Conservation (phyloP, 2,888 invertebrate genomes). For the Torymus tubicola region DNA sequence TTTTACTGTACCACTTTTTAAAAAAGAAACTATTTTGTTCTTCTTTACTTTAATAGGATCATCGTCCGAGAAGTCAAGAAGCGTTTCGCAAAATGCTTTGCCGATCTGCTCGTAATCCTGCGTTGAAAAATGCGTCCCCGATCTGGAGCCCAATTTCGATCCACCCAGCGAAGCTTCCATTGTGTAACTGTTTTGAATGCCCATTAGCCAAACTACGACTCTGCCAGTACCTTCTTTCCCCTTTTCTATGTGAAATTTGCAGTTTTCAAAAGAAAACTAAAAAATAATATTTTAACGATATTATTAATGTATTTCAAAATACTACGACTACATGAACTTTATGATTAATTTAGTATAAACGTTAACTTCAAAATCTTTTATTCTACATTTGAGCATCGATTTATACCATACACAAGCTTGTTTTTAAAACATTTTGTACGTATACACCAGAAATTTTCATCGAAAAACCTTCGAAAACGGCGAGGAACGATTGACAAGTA, state of each 20-base stretch:
- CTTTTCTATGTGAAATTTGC: slow-evolving; percentile 94
- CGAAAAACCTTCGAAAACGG: too few relatives aligned
- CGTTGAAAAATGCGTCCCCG: slow-evolving; percentile 90
- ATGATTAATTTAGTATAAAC: too few relatives aligned
- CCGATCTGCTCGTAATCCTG: slow-evolving; percentile 90
- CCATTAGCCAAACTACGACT: slow-evolving; percentile 96
- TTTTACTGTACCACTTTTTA: too few relatives aligned
- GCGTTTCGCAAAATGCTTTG: slow-evolving; percentile 93
- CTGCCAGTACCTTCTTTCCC: slow-evolving; percentile 96
- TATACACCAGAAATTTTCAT: too few relatives aligned
- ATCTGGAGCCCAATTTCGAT: slow-evolving; percentile 87
- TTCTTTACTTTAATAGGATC: slow-evolving; percentile 85
- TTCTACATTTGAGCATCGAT: too few relatives aligned
- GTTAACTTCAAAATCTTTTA: too few relatives aligned
- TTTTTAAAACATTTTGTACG: too few relatives aligned
- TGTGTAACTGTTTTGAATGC: slow-evolving; percentile 95
- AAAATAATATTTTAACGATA: slow-evolving; percentile 54
- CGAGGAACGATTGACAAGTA: too few relatives aligned
- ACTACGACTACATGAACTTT: too few relatives aligned
- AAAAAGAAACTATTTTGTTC: slow-evolving; percentile 5
- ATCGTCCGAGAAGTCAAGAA: slow-evolving; percentile 93
- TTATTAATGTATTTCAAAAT: too few relatives aligned
- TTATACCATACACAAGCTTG: too few relatives aligned
- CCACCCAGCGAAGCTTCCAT: slow-evolving; percentile 97
- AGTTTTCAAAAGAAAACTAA: slow-evolving; percentile 93